Base-by-base conservation (phyloP, 2,797 vertebrate genomes). In the Decapterus maruadsi region DNA sequence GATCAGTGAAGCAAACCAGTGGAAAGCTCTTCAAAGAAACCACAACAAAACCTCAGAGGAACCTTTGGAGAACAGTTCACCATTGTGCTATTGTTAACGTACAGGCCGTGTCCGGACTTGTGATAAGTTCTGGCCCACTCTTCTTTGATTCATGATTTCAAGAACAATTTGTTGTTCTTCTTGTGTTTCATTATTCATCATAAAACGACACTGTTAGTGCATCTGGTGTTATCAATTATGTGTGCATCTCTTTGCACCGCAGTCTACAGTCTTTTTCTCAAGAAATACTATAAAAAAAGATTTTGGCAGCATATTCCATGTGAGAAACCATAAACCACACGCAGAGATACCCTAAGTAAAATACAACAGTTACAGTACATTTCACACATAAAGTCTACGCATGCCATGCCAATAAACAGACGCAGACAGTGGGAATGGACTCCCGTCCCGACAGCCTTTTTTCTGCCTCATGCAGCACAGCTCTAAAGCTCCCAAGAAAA, bases 21-120 rank as follows among this genome's bases (percentile, higher is more conserved):
- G 81, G 63, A 77, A 68, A 79, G 29, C 68, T 69, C 78, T 83
- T 86, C 81, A 92, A 87, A 88, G 84, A 61, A 80, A 65, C 80
- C 70, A 84, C 63, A 75, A 83, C 74, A 75, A 65, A 82, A 54
- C 66, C 64, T 50, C 38, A 56, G 54, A 76, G 72, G 64, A 88
- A 75, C 61, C 65, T 76, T 77, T 22, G 67, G 64, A 60, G 38
- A 71, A 59, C 63, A 69, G 56, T 50, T 50, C 31, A 82, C 46
- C 6, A 29, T 62, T 77, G 73, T 69, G 19, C 62, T 36, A n/a
- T 80, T 77, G 78, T 78, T 65, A 29, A 48, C 16, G 48, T 16
- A 6, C 1, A 0, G 67, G 48, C 72, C 7, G 12, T 73, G 48
- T 54, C 59, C 14, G 2, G 54, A 75, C 58, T 61, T 45, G 11